phyloP scores from a whole-genome alignment of 2,113 vertebrate genomes.

The Montifringilla adamsi region DNA sequence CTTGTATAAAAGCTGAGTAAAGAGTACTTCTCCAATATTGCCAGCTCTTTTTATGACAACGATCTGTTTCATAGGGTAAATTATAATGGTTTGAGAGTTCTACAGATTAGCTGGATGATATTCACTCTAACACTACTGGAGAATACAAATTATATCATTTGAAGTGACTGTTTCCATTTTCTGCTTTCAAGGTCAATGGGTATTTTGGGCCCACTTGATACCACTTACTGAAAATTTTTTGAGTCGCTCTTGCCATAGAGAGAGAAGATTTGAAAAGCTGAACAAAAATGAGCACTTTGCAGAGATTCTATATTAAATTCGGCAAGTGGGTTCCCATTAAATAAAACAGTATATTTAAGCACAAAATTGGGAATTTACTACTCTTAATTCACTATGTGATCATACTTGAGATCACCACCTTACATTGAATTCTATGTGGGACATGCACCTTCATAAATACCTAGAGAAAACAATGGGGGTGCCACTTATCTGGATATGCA shows the following conservation, averaged over 20 bases:
- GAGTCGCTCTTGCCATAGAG: background rate
- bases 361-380: background rate
- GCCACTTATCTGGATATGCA: background rate
- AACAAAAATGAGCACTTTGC: background rate
- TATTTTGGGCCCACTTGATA: constrained; percentile 53
- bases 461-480: background rate
- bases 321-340: background rate
- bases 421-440: background rate
- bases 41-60: constrained; percentile 21
- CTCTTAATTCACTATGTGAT: background rate
- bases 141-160: background rate
- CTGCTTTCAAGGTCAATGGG: constrained; percentile 49
- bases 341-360: background rate
- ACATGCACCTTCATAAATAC: background rate
- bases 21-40: background rate
- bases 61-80: constrained; percentile 22
- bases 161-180: constrained; percentile 40
- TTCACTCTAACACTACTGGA: background rate
- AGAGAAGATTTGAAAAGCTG: background rate
- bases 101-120: constrained; percentile 20
- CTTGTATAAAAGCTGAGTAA: background rate
- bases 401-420: background rate
- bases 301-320: background rate
- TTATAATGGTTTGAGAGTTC: constrained; percentile 33
- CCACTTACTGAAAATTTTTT: constrained; percentile 46